A percentile compares a stretch with the other conserved stretches of the same genome.
phyloP scores from a whole-genome alignment of 2,113 vertebrate genomes.

The Cyanoderma ruficeps region DNA sequence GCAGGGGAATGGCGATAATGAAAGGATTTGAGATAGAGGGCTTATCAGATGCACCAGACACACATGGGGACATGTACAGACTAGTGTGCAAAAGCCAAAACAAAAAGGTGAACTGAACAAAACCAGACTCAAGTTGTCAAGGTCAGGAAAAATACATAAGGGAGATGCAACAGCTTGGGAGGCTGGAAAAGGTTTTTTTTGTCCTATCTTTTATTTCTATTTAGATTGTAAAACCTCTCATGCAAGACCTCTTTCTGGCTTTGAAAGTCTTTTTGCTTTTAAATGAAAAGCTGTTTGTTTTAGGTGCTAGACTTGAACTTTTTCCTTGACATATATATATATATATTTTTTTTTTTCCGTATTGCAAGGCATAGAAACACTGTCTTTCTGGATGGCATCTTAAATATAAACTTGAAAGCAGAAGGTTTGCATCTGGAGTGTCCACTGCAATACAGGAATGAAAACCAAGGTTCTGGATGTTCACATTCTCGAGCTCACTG shows the following conservation, averaged over 20 bases:
- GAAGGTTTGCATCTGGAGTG: background rate
- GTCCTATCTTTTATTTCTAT: background rate
- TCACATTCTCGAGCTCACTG: accelerated
- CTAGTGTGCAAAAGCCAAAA: background rate
- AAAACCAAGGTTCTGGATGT: background rate
- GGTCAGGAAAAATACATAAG: background rate
- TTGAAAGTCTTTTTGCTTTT: background rate
- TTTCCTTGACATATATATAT: background rate
- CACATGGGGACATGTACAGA: background rate
- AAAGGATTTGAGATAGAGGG: background rate
- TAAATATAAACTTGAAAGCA: background rate
- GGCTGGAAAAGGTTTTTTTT: background rate
- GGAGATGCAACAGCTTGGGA: background rate
- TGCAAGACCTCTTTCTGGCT: background rate
- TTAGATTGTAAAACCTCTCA: background rate
- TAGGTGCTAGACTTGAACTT: background rate
- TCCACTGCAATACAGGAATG: background rate
- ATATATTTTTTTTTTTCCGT: background rate
- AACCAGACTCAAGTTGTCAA: background rate
- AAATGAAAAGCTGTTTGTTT: background rate
- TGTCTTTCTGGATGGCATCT: background rate
- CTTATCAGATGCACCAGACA: background rate
- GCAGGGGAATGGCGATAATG: background rate
- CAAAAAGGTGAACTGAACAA: background rate
- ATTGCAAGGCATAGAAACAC: background rate